Conservation (phyloP, 2,797 vertebrate species). For the Gymnothorax reevesii region DNA sequence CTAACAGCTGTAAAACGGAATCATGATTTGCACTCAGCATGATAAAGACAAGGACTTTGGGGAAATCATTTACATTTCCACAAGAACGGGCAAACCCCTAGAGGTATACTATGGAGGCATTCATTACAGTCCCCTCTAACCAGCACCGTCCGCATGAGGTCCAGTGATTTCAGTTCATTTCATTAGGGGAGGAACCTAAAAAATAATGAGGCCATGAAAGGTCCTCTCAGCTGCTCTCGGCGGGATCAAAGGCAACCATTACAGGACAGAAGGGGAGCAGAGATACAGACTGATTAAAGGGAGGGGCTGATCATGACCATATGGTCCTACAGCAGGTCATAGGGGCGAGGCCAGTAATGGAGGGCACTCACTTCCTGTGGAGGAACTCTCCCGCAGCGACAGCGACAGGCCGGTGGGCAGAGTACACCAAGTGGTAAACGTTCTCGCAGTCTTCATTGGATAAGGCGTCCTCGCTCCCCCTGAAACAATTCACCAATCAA, state of each 20-base stretch:
- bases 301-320: neutral
- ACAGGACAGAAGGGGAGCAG: neutral
- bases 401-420: slow-evolving; percentile 92
- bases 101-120: neutral
- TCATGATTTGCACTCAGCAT: neutral
- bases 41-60: neutral
- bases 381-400: slow-evolving; percentile 95
- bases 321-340: neutral
- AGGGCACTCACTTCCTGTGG: slow-evolving; percentile 88
- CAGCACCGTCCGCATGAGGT: neutral
- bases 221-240: neutral
- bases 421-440: slow-evolving; percentile 95
- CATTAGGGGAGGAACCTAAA: neutral
- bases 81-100: neutral
- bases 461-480: slow-evolving; percentile 93
- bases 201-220: slow-evolving; percentile 21
- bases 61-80: neutral
- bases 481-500: slow-evolving; percentile 66
- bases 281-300: neutral
- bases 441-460: slow-evolving; percentile 98
- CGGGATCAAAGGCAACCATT: neutral
- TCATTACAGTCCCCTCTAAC: neutral
- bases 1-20: neutral
- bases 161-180: neutral
- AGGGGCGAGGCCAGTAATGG: neutral